phyloP scores from a whole-genome alignment of 1,140 invertebrate genomes.

The Drosophila pallidifrons region DNA sequence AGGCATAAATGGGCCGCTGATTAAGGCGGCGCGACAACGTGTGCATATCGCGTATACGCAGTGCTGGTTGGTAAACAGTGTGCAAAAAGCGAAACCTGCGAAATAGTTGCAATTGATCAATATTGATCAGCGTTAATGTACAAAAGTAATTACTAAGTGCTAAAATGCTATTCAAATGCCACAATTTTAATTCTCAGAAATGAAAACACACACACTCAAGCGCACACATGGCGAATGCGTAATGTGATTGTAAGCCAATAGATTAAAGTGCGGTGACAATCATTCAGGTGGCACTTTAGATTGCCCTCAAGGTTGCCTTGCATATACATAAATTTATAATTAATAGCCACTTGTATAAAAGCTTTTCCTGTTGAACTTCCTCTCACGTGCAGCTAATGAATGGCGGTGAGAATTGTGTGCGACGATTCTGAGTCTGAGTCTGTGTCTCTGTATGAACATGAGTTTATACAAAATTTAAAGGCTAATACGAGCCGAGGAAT shows the following conservation, averaged over 20 bases:
- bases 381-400: slow-evolving; percentile 33
- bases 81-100: neutral
- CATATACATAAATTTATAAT: slow-evolving; percentile 14
- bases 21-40: slow-evolving; percentile 22
- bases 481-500: slow-evolving; percentile 28
- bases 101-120: slow-evolving; percentile 19
- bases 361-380: neutral
- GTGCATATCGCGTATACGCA: slow-evolving; percentile 27
- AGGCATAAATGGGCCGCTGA: slow-evolving; percentile 40
- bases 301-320: neutral
- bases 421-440: neutral
- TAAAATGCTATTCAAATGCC: slow-evolving; percentile 1
- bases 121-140: neutral
- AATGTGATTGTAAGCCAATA: neutral
- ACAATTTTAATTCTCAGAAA: neutral
- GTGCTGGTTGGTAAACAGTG: neutral
- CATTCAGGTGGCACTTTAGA: neutral
- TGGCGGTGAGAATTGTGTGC: slow-evolving; percentile 6
- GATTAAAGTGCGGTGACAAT: neutral
- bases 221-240: slow-evolving; percentile 3
- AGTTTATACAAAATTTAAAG: slow-evolving; percentile 14
- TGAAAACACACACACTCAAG: neutral
- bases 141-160: slow-evolving; percentile 6
- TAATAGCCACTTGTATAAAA: slow-evolving; percentile 1
- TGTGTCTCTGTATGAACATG: neutral